Conservation (phyloP, 2,888 invertebrate species). For the Leucozona laternaria region DNA sequence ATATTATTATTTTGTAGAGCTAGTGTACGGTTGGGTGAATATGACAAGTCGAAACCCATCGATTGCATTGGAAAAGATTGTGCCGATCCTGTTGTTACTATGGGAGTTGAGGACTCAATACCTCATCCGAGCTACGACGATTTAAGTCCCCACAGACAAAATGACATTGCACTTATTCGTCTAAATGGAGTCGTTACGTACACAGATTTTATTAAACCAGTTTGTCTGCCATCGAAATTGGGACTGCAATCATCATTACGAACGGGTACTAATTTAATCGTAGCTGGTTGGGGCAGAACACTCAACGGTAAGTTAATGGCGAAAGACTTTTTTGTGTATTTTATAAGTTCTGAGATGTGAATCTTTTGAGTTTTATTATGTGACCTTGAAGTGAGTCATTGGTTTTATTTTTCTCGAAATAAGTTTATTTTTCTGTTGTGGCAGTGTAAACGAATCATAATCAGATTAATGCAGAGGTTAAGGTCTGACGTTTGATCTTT, state of each 20-base stretch:
- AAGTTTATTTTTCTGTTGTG: background rate
- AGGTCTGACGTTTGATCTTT: background rate
- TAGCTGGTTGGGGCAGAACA: constrained; percentile 88
- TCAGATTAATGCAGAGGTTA: background rate
- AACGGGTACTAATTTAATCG: constrained; percentile 83
- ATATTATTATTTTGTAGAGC: constrained; percentile 63
- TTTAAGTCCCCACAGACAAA: constrained; percentile 85
- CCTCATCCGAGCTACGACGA: constrained; percentile 88
- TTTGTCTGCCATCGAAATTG: constrained; percentile 85
- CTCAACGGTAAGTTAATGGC: constrained; percentile 80
- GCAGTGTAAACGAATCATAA: background rate
- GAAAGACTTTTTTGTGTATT: background rate
- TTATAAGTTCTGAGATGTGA: background rate
- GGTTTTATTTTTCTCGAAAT: background rate
- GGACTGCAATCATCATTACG: constrained; percentile 78
- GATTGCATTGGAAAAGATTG: constrained; percentile 85
- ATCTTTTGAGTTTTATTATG: background rate
- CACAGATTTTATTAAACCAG: constrained; percentile 86
- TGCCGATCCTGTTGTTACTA: constrained; percentile 85
- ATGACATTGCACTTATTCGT: constrained; percentile 90
- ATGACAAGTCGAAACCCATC: constrained; percentile 79
- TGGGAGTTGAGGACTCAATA: constrained; percentile 87
- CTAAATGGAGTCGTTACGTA: constrained; percentile 85
- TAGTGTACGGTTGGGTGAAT: constrained; percentile 82
- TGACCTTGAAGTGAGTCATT: background rate